Percentiles rank a stretch among this genome's conserved stretches.
Evolutionary conservation across 1,140 invertebrate species (phyloP).

Genomic region (Streblospio benedicti): DNA sequence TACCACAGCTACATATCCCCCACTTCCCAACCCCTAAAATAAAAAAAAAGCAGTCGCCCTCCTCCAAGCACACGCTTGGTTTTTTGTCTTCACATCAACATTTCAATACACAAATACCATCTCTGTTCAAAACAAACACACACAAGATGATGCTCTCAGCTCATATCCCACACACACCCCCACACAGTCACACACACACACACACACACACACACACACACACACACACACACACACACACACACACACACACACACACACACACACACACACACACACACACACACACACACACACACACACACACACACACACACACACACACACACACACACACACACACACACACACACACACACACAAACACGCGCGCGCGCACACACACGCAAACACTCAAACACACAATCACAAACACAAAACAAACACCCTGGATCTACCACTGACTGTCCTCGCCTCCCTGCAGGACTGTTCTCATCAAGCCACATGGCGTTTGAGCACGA

Average conservation of each 20-base stretch:
- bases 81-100: no score
- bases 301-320: slow-evolving; percentile 1
- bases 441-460: no score
- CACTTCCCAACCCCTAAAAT: no score
- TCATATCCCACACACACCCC: neutral
- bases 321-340: slow-evolving; percentile 10
- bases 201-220: slow-evolving; percentile 2
- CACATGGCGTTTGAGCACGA: slow-evolving; percentile 68
- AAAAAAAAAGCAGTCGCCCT: no score
- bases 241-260: slow-evolving; percentile 3
- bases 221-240: slow-evolving; percentile 3
- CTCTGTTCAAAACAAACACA: no score
- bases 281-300: slow-evolving; percentile 1
- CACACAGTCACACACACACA: neutral
- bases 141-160: no score
- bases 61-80: no score
- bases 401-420: no score
- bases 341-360: neutral
- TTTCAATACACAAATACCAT: no score
- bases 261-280: slow-evolving; percentile 5
- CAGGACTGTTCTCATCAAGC: slow-evolving; percentile 61
- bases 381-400: no score
- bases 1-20: no score
- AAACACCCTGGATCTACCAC: no score
- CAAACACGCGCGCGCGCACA: neutral